Evolutionary conservation across 2,113 vertebrate species (phyloP).

Genomic region (Dicaeum eximium): DNA sequence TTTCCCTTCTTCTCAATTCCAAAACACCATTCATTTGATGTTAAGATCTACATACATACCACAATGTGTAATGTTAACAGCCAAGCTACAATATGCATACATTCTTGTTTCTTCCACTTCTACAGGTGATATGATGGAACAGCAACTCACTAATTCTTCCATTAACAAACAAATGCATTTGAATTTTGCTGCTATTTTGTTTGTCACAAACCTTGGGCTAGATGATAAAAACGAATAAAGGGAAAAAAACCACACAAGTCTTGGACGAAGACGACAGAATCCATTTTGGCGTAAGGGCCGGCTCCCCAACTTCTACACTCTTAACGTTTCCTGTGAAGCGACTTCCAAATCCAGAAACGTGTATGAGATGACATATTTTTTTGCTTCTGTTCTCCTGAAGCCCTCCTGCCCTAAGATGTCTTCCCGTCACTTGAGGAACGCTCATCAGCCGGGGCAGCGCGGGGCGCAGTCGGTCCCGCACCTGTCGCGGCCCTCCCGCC

Average conservation of each 20-base stretch:
- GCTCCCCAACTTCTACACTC: background rate
- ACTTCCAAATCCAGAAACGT: background rate
- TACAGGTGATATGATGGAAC: background rate
- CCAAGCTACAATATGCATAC: background rate
- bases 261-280: background rate
- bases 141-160: background rate
- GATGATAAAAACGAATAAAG: background rate
- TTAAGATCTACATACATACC: accelerated
- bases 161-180: background rate
- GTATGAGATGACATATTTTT: background rate
- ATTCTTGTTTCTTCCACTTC: background rate
- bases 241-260: background rate
- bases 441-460: background rate
- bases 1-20: background rate
- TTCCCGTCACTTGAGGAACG: background rate
- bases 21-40: background rate
- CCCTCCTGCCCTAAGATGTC: background rate
- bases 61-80: background rate
- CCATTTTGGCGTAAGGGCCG: background rate
- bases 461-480: background rate
- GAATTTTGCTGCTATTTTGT: background rate
- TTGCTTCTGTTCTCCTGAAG: background rate
- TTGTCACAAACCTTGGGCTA: background rate
- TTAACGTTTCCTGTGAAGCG: background rate
- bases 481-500: background rate